phyloP scores from a whole-genome alignment of 2,888 invertebrate genomes.

The Abrostola tripartita region DNA sequence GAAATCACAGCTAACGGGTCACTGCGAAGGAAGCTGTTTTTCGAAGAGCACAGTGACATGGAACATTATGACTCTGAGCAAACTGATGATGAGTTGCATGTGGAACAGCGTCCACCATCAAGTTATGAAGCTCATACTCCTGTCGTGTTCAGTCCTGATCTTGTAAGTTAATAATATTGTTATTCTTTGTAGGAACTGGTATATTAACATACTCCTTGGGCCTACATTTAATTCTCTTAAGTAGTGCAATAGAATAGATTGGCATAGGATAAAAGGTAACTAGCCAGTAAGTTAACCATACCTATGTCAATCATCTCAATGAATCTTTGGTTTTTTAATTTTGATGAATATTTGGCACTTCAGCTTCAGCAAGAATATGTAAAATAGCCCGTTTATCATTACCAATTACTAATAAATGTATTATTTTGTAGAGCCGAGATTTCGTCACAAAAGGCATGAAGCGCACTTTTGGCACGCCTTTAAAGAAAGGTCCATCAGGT shows the following conservation, averaged over 20 bases:
- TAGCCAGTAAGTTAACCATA: no score
- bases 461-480: conserved; percentile 81
- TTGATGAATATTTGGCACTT: no score
- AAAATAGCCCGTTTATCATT: neutral
- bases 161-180: conserved; percentile 66
- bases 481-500: conserved; percentile 61
- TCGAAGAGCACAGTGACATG: conserved; percentile 82
- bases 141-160: conserved; percentile 78
- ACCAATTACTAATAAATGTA: neutral
- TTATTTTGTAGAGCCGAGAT: conserved; percentile 69
- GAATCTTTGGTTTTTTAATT: no score
- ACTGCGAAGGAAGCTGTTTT: conserved; percentile 77
- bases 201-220: no score
- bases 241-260: no score
- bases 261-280: no score
- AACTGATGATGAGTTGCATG: conserved; percentile 77
- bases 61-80: conserved; percentile 83
- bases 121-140: conserved; percentile 77
- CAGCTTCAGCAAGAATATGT: no score
- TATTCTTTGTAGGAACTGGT: neutral
- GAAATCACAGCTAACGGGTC: conserved; percentile 85
- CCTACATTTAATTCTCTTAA: no score
- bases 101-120: conserved; percentile 71
- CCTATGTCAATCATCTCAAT: no score
- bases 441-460: conserved; percentile 78